Percentiles rank a stretch among this genome's conserved stretches.
Evolutionary conservation across 2,888 invertebrate genomes (phyloP).

Genomic region (Imbricaverruca yamaguchii): DNA sequence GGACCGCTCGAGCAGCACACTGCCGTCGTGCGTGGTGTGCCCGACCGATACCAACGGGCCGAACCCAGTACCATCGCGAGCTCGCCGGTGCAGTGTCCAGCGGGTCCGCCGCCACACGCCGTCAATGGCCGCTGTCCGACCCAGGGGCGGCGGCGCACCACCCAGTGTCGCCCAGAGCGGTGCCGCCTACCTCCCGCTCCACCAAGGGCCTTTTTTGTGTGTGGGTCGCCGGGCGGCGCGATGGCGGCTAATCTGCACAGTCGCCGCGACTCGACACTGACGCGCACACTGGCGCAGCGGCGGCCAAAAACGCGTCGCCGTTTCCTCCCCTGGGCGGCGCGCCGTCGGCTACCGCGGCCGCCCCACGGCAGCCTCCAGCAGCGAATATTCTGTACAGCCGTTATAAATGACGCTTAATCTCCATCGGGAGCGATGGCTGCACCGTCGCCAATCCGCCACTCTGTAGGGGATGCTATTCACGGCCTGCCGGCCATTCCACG

Average conservation of each 20-base stretch:
- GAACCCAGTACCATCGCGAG: too few relatives aligned
- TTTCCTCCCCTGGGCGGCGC: neutral
- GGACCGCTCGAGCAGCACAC: neutral
- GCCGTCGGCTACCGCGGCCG: neutral
- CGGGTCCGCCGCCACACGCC: neutral
- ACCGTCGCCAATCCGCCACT: neutral
- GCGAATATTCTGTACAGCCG: neutral
- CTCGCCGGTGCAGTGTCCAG: too few relatives aligned
- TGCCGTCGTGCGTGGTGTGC: too few relatives aligned
- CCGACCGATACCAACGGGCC: too few relatives aligned
- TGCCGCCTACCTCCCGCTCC: slow-evolving; percentile 3
- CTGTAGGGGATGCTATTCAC: slow-evolving; percentile 3
- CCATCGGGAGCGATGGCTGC: neutral
- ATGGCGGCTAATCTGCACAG: neutral
- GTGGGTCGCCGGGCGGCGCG: neutral
- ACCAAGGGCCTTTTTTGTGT: slow-evolving; percentile 17
- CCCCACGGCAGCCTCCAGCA: neutral
- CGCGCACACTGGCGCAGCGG: neutral
- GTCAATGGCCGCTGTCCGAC: neutral
- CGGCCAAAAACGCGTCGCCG: neutral
- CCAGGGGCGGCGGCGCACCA: neutral
- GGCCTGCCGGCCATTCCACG: neutral
- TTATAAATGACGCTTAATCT: slow-evolving; percentile 20
- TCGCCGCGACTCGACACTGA: neutral
- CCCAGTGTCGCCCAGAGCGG: neutral